Percentiles rank a stretch among this genome's conserved stretches.
Conservation (phyloP, 2,888 invertebrate species). For the Amphipoea lucens region DNA sequence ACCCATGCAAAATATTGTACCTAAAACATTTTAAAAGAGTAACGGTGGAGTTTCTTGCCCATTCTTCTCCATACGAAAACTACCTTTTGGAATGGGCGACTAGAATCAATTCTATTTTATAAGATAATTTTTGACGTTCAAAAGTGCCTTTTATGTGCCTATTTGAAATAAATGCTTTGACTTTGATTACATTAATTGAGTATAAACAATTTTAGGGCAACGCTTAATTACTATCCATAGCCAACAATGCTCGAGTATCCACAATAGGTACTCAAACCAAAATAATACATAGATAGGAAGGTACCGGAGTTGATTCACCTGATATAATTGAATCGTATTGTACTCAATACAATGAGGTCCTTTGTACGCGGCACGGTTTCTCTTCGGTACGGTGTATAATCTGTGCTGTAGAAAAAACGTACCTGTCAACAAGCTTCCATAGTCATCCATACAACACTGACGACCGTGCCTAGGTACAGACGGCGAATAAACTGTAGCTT, state of each 20-base stretch:
- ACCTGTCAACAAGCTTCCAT: neutral
- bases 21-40: too few species aligned
- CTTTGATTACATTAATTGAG: neutral
- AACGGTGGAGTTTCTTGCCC: too few species aligned
- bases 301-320: neutral
- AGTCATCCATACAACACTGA: neutral
- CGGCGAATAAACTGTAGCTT: neutral
- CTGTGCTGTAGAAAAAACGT: neutral
- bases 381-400: neutral
- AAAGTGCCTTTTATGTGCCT: too few species aligned
- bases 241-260: conserved; percentile 28
- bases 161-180: too few species aligned
- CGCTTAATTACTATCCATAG: conserved; percentile 17
- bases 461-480: neutral
- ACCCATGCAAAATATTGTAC: too few species aligned
- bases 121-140: too few species aligned
- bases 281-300: conserved; percentile 8
- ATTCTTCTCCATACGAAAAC: too few species aligned
- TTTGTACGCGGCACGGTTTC: neutral
- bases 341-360: conserved; percentile 10
- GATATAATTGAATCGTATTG: conserved; percentile 14
- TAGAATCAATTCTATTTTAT: too few species aligned
- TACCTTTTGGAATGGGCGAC: too few species aligned
- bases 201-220: neutral
- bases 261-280: neutral